Base-by-base conservation (phyloP, 2,113 vertebrate genomes). In the Poeciliopsis occidentalis region DNA sequence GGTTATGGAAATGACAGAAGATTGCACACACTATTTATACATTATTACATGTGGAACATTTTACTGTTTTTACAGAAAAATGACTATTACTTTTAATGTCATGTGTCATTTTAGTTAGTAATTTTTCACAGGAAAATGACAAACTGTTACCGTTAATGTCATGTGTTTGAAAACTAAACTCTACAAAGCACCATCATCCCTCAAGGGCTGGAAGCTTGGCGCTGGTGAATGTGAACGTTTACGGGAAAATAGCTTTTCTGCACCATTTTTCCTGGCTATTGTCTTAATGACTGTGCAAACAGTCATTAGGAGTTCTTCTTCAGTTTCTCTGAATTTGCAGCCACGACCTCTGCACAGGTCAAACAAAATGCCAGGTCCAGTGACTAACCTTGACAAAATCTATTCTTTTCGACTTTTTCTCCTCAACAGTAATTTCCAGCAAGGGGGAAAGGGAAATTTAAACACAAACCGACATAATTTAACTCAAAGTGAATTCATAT, bases 191-290 rank as follows among this genome's bases (percentile, higher is more conserved):
- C 51, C 19, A 0, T 24, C 4, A 11, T 2, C 22, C 79, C 76
- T 60, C 41, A 31, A 71, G 39, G 76, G 63, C 61, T 70, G 31
- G 62, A 83, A 51, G 57, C 0, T 60, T 68, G 41, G 60, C 67
- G 24, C 19, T 34, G 62, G 72, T 32, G 70, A 31, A 74, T 57
- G 26, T 54, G 37, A 65, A 19, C 51, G 8, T 66, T 70, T 54
- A 71, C 72, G 64, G 31, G 66, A 80, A 84, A 75, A 64, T 17
- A 62, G 37, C 76, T 8, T 34, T 31, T 72, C 44, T 75, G 41
- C 64, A 22, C 73, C 27, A 63, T 77, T 31, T 61, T 75, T 84
- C 80, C 39, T 60, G 31, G 66, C 70, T 81, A 63, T 66, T 29
- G 39, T 41, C 67, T 87, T 26, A 41, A 17, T 81, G 71, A 82